Evolutionary conservation across 2,888 invertebrate species (phyloP), one percentile per base, ranked within the genome.

Genomic region (Drosophila hamatofila): DNA sequence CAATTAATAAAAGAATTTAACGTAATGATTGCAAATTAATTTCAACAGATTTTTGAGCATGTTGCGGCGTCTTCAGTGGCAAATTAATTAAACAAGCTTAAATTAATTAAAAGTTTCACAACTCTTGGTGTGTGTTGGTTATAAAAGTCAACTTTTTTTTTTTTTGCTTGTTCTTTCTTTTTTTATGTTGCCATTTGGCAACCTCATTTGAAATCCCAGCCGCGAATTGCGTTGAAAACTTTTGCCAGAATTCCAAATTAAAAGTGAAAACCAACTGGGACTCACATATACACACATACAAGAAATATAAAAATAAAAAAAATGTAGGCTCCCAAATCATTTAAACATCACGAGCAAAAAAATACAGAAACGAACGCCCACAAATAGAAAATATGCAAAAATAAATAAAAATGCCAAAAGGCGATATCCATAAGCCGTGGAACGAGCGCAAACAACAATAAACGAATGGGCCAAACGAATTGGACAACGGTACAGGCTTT

Each of bases 21-120:
- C n/a, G 7, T 12, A 18, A 51, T 55, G 41, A 33, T n/a, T 8
- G 6, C 14, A 27, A 23, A n/a, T 41, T 48, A 39, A 51, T 51
- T 56, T 25, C 8, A 9, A 14, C 14, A 23, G 42, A 59, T 56
- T 48, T 57, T 8, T 16, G 25, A 60, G 18, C 9, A 46, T 49
- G 33, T 55, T 44, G 33, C 11, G 35, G 1, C 35, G 30, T 41
- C 30, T n/a, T 44, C 18, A 35, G 21, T 27, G 18, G 54, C 57
- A 55, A 52, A 72, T 55, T 46, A 75, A 68, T 74, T 60, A 75
- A 71, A 54, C 66, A 75, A 72, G 63, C 71, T 72, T 68, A 72
- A 83, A 73, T 76, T 82, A 81, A 82, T 78, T 82, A 80, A 83
- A 80, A 83, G 23, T 73, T 66, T 59, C 33, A 11, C 27, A 54